phyloP scores from a whole-genome alignment of 2,113 vertebrate genomes.

The Oncorhynchus keta region DNA sequence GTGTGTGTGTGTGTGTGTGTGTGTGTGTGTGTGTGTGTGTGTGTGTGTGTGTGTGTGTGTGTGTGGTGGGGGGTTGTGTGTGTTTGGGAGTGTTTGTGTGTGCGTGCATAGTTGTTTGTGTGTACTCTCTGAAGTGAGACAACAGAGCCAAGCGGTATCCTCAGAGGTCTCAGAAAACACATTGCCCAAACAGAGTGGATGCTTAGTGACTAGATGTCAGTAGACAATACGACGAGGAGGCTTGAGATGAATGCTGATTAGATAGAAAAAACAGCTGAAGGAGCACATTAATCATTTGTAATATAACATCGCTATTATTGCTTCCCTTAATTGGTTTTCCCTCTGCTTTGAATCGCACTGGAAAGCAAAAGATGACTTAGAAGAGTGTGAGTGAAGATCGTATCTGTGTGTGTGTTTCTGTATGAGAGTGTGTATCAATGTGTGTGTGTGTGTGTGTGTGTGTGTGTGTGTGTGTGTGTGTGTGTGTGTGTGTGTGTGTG shows the following conservation, averaged over 20 bases:
- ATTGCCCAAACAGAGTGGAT: not conserved
- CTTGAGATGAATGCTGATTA: constrained; percentile 7
- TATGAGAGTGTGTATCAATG: not conserved
- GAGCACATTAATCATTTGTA: constrained; percentile 32
- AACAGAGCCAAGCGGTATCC: constrained; percentile 1
- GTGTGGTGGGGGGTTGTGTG: not conserved
- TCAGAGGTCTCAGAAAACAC: constrained; percentile 10
- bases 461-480: constrained; percentile 1
- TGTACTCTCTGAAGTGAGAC: not conserved
- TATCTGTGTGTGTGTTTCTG: constrained; percentile 18
- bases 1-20: not conserved
- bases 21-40: not conserved
- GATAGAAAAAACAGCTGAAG: not conserved
- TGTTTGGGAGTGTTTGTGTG: not conserved
- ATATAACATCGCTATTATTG: constrained; percentile 30
- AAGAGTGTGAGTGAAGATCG: constrained; percentile 6
- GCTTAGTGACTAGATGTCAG: constrained; percentile 4
- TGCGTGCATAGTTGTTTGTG: not conserved
- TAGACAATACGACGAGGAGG: constrained; percentile 9
- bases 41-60: not conserved
- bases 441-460: not conserved
- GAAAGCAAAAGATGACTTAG: constrained; percentile 8
- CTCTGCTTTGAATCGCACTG: constrained; percentile 20
- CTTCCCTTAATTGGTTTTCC: constrained; percentile 19
- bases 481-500: not conserved